Conservation (phyloP, 2,113 vertebrate species). For the Butastur rufipennis region DNA sequence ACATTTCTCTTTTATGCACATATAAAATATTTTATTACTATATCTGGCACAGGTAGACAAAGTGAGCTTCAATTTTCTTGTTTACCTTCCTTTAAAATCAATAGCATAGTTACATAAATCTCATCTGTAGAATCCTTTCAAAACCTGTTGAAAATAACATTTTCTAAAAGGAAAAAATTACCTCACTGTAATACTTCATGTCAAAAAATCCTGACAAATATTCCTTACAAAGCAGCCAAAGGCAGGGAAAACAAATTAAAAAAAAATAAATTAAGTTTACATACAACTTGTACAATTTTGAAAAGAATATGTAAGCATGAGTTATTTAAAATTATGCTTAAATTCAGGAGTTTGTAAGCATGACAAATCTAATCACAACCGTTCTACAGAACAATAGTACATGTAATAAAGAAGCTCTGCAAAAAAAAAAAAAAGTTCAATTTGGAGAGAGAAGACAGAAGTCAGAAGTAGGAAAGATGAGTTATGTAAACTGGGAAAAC, state of each 20-base stretch:
- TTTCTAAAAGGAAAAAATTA: background rate
- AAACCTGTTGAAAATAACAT: background rate
- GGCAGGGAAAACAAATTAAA: background rate
- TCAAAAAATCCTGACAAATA: background rate
- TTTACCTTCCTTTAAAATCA: conserved; percentile 44
- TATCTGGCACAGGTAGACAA: background rate
- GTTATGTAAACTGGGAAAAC: background rate
- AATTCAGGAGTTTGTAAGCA: background rate
- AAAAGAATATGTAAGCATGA: background rate
- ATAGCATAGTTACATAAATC: background rate
- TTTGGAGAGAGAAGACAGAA: background rate
- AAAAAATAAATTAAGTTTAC: background rate
- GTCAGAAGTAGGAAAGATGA: background rate
- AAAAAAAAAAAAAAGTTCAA: background rate
- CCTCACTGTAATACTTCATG: background rate
- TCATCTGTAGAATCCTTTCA: background rate
- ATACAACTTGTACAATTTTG: background rate
- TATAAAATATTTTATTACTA: background rate
- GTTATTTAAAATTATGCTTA: background rate
- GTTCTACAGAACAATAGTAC: background rate
- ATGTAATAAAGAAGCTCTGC: background rate
- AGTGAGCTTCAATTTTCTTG: background rate
- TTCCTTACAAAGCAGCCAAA: background rate
- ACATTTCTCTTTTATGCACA: background rate
- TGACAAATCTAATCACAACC: background rate